A percentile compares a stretch with the other conserved stretches of the same genome.
Conservation (phyloP, 2,888 invertebrate genomes). For the Agrochola circellaris region DNA sequence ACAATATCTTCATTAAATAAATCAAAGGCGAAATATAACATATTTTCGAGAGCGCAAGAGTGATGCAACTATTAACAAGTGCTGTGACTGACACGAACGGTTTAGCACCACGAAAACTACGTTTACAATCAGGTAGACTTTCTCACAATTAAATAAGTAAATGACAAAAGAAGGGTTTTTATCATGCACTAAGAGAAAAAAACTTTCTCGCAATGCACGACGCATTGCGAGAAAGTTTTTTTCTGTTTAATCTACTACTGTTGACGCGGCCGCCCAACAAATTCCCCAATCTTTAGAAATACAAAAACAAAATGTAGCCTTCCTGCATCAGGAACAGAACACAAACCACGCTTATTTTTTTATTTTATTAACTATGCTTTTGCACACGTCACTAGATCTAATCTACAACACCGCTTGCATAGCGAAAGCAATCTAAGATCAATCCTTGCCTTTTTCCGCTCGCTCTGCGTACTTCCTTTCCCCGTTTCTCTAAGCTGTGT, state of each 20-base stretch:
- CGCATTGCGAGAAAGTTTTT: too few species aligned
- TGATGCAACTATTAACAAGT: too few species aligned
- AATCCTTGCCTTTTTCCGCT: constrained; percentile 48
- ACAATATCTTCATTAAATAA: too few species aligned
- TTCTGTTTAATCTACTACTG: too few species aligned
- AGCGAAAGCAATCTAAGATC: constrained; percentile 53
- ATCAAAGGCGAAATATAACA: too few species aligned
- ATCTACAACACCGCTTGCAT: constrained; percentile 42
- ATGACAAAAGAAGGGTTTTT: too few species aligned
- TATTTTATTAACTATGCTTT: not conserved
- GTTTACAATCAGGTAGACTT: too few species aligned
- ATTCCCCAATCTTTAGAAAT: not conserved
- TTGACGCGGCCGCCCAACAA: not conserved
- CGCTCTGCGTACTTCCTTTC: constrained; percentile 30
- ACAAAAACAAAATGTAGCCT: not conserved
- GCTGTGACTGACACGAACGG: too few species aligned
- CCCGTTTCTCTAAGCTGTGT: not conserved
- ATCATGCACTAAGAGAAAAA: too few species aligned
- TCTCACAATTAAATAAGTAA: too few species aligned
- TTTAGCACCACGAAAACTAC: too few species aligned
- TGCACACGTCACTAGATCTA: constrained; percentile 27
- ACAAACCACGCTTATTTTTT: not conserved
- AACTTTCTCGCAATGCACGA: not conserved
- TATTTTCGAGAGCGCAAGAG: too few species aligned
- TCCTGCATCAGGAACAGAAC: not conserved